Conservation (phyloP, 2,797 vertebrate species). For the Lithobates sylvaticus region DNA sequence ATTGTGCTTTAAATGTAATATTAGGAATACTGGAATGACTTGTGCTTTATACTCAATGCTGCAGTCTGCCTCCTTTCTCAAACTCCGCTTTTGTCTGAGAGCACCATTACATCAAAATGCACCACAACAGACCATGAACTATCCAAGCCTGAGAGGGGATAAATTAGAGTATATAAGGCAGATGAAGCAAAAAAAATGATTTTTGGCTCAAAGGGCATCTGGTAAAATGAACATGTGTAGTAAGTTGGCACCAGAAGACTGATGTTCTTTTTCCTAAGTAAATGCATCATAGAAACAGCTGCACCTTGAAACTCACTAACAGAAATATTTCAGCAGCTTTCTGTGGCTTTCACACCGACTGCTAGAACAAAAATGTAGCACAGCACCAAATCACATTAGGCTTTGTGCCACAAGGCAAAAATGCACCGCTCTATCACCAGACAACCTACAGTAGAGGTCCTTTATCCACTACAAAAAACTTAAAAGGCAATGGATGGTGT, state of each 20-base stretch:
- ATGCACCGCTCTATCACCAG: background rate
- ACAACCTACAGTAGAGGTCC: too few relatives aligned
- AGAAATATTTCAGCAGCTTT: background rate
- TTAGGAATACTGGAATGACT: conserved; percentile 31
- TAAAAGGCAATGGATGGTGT: background rate
- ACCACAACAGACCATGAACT: conserved; percentile 7
- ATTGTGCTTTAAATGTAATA: conserved; percentile 52
- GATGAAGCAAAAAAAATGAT: background rate
- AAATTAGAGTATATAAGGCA: conserved; percentile 28
- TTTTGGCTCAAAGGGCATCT: conserved; percentile 40
- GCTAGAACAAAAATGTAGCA: background rate
- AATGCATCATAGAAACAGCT: background rate
- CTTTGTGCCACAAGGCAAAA: background rate
- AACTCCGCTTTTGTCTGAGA: background rate
- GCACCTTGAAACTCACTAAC: background rate
- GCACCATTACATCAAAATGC: background rate
- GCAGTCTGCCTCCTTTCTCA: background rate
- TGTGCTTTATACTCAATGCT: conserved; percentile 51
- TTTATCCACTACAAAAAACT: background rate
- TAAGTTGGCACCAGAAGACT: conserved; percentile 34
- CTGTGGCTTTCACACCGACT: background rate
- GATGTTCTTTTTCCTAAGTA: background rate
- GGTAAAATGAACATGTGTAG: background rate
- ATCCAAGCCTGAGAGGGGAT: background rate
- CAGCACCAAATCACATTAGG: background rate